Base-by-base conservation (phyloP, 2,888 invertebrate species). In the Lissocephala sabroskyi region DNA sequence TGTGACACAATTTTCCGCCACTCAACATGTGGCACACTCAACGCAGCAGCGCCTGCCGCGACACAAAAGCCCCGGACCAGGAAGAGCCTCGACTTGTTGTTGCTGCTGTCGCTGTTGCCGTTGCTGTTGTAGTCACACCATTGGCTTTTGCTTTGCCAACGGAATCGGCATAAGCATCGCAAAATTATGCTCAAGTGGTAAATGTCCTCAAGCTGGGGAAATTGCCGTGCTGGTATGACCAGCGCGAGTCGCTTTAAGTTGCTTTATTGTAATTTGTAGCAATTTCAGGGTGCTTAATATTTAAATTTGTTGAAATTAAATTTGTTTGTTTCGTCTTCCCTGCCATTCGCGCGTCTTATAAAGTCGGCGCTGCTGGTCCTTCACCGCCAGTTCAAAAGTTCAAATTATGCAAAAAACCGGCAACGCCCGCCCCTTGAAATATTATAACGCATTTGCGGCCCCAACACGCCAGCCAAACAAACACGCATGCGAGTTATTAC, bases 381-480 rank as follows among this genome's bases (percentile, higher is more conserved):
- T 32, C 35, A 45, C 39, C 49, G 41, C 59, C 71, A 71, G 56
- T 71, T 70, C 51, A 58, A 59, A 66, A 66, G 67, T 71, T 63
- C 49, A 71, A 75, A 68, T 68, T 68, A 76, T 76, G 76, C 70
- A 76, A 76, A 68, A 66, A n/a, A n/a, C n/a, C n/a, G n/a, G 56
- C 64, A 45, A 59, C 28, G 56, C 40, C 46, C 45, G 46, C 56
- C 33, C 43, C 50, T 46, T 62, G 59, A 62, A 62, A 73, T 68
- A 68, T 57, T 75, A 67, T 68, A 71, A 67, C 13, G 26, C n/a
- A 40, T 40, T 23, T 14, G 40, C 23, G n/a, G n/a, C n/a, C n/a
- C n/a, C n/a, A n/a, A n/a, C n/a, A 23, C 3, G 7, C 3, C 23
- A 23, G 23, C 3, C 23, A 23, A 23, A 23, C 23, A 14, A 26